phyloP scores from a whole-genome alignment of 2,797 vertebrate species.

The Holocentrus rufus region DNA sequence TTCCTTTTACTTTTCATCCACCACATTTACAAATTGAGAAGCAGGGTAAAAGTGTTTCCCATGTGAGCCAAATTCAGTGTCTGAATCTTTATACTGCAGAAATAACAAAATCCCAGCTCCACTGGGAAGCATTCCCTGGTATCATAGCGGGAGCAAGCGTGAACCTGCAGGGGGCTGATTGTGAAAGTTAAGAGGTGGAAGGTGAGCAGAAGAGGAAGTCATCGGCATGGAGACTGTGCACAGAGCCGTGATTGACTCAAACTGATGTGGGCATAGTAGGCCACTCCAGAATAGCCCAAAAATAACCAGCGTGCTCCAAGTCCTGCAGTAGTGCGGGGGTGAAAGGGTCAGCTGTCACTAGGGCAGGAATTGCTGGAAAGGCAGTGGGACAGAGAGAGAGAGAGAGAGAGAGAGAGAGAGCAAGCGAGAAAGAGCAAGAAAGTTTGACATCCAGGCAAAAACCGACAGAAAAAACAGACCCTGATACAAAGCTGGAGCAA shows the following conservation, averaged over 20 bases:
- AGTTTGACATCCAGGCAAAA: constrained; percentile 6
- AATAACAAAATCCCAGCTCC: background rate
- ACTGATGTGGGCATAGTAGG: constrained; percentile 72
- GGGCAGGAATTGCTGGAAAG: constrained; percentile 59
- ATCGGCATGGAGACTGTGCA: constrained; percentile 54
- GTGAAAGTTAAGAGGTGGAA: constrained; percentile 42
- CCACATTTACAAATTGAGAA: background rate
- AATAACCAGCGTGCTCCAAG: constrained; percentile 81
- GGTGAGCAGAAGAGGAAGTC: constrained; percentile 35
- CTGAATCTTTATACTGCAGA: background rate
- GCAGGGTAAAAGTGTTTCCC: background rate
- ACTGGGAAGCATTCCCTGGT: constrained; percentile 27
- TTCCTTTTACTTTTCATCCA: background rate
- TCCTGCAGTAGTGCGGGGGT: constrained; percentile 75
- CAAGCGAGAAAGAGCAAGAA: constrained; percentile 14
- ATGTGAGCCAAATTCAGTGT: constrained; percentile 1
- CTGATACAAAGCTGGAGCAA: constrained; percentile 11
- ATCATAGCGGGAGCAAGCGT: too few relatives aligned
- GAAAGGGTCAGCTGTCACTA: constrained; percentile 87
- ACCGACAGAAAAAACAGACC: constrained; percentile 18
- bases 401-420: constrained; percentile 51
- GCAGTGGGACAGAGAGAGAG: constrained; percentile 57
- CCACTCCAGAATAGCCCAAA: constrained; percentile 67
- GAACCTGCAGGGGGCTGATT: constrained; percentile 21
- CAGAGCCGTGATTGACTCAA: constrained; percentile 80